phyloP scores from a whole-genome alignment of 2,797 vertebrate species.

The Semaprochilodus insignis region DNA sequence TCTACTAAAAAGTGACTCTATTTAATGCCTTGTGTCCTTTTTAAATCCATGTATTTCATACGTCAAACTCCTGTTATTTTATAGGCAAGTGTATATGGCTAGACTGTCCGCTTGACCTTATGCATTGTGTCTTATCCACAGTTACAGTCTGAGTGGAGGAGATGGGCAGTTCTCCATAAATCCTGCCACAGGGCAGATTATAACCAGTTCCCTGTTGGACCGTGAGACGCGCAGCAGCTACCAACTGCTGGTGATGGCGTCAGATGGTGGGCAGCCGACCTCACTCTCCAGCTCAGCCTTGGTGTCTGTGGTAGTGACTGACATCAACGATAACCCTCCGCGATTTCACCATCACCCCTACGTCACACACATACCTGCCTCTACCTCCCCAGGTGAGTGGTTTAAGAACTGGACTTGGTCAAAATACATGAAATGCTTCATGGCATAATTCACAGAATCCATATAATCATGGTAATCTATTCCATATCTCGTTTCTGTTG shows the following conservation, averaged over 20 bases:
- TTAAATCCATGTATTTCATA: no score
- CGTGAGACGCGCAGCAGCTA: constrained; percentile 88
- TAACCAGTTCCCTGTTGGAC: constrained; percentile 93
- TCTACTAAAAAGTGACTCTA: no score
- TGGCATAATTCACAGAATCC: no score
- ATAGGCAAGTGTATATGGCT: background rate
- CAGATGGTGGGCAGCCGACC: constrained; percentile 85
- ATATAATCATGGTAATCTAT: background rate
- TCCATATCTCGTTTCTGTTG: constrained; percentile 25
- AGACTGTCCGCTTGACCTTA: background rate
- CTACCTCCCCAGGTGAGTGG: constrained; percentile 85
- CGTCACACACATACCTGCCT: constrained; percentile 93
- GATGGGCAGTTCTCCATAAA: constrained; percentile 97
- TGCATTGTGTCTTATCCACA: constrained; percentile 64
- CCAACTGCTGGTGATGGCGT: constrained; percentile 91
- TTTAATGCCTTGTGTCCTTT: no score
- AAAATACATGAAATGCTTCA: background rate
- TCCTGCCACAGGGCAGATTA: constrained; percentile 96
- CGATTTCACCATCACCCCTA: constrained; percentile 97
- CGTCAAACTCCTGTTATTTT: no score
- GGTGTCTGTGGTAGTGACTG: constrained; percentile 86
- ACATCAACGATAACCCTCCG: constrained; percentile 97
- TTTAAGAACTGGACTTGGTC: background rate
- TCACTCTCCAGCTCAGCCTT: constrained; percentile 91
- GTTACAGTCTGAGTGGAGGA: constrained; percentile 91